These are phyloP conservation scores for Steatornis caripensis DNA, from an alignment of 2,113 vertebrate species.

Conservation along the genomic window DNA sequence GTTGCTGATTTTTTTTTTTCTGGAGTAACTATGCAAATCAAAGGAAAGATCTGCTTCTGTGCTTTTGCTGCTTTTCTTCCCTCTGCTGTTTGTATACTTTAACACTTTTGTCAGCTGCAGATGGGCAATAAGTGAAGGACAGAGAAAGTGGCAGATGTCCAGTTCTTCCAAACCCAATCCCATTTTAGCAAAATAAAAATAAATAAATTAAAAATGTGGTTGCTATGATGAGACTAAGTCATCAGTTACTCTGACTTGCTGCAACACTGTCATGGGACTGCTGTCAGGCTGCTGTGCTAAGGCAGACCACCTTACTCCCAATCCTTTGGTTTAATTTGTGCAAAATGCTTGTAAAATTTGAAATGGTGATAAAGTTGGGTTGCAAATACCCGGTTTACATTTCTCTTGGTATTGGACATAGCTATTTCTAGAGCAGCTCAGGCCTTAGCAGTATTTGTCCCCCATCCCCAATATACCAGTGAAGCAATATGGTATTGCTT, in stretches of 20 bases:
- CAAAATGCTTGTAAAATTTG: not conserved
- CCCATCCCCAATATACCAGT: not conserved
- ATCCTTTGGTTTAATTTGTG: not conserved
- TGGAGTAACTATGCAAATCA: conserved; percentile 6
- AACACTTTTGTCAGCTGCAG: conserved; percentile 27
- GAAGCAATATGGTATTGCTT: not conserved
- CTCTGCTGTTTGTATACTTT: conserved; percentile 23
- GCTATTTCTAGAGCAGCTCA: not conserved
- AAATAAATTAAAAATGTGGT: not conserved
- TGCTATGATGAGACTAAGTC: conserved; percentile 34
- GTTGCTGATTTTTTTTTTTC: conserved; percentile 7
- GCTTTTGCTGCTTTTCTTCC: not conserved
- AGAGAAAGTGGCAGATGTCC: conserved; percentile 14
- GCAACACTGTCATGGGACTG: not conserved
- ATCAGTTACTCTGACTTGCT: not conserved
- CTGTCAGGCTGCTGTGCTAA: not conserved
- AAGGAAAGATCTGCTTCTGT: not conserved
- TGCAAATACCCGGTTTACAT: not conserved
- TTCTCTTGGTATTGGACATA: not conserved
- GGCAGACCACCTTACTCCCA: not conserved
- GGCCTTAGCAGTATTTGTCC: not conserved
- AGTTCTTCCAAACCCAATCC: not conserved
- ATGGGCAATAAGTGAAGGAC: conserved; percentile 11
- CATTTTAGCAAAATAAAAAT: not conserved
- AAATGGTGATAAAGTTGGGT: not conserved